Conservation (phyloP, 2,113 vertebrate genomes). For the Brachypodius melanocephalos region DNA sequence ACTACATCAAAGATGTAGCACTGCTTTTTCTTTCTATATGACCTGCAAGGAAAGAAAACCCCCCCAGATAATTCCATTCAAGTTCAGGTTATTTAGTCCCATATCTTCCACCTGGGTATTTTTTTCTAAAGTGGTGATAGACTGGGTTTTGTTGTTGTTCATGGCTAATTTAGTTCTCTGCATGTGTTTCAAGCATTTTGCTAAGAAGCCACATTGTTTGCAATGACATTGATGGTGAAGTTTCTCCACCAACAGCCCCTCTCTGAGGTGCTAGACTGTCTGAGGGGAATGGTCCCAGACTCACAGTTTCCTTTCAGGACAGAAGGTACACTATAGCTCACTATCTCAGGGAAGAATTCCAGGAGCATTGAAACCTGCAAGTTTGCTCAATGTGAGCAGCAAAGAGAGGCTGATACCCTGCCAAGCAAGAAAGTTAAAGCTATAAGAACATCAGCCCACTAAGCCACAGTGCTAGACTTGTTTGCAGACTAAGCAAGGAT, state of each 20-base stretch:
- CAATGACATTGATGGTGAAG: neutral
- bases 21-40: neutral
- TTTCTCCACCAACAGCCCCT: neutral
- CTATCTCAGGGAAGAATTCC: neutral
- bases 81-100: neutral
- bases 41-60: neutral
- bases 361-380: neutral
- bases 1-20: conserved; percentile 1
- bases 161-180: conserved; percentile 28
- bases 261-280: neutral
- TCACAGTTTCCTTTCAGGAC: neutral
- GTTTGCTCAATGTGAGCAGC: neutral
- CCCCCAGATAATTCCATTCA: neutral
- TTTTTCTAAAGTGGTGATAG: neutral
- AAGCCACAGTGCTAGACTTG: neutral
- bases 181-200: conserved; percentile 7
- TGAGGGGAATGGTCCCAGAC: neutral
- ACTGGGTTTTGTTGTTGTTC: neutral
- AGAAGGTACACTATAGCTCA: neutral
- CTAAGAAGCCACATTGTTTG: neutral
- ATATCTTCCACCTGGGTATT: neutral
- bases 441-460: neutral
- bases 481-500: neutral
- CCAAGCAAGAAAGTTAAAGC: neutral
- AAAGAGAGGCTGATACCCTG: neutral